phyloP scores from a whole-genome alignment of 2,113 vertebrate genomes.

The Lates calcarifer region DNA sequence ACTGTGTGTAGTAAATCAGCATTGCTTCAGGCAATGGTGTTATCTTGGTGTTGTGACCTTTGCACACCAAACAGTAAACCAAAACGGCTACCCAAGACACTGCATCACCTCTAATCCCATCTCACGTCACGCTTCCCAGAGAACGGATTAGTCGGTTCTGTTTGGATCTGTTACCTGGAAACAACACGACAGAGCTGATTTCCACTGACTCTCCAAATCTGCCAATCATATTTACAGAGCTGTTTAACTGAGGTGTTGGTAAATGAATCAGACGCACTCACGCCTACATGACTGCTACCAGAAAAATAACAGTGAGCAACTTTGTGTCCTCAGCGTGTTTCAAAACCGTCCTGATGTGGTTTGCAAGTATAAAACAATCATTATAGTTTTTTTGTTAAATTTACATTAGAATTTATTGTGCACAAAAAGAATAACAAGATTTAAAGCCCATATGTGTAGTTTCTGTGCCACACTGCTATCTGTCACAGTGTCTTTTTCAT shows the following conservation, averaged over 20 bases:
- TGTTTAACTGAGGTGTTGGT: not conserved
- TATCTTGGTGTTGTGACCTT: conserved; percentile 23
- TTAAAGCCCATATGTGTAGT: not conserved
- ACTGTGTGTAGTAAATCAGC: not conserved
- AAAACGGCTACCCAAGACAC: not conserved
- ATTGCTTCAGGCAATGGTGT: not conserved
- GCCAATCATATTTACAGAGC: no score
- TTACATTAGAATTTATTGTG: not conserved
- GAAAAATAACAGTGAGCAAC: no score
- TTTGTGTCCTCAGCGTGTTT: not conserved
- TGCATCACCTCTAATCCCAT: conserved; percentile 9
- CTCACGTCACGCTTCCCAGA: conserved; percentile 28
- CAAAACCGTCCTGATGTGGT: not conserved
- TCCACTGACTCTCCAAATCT: not conserved
- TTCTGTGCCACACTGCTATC: no score
- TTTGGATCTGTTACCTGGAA: conserved; percentile 45
- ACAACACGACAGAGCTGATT: not conserved
- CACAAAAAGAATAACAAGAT: not conserved
- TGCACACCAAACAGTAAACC: conserved; percentile 7
- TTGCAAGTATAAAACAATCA: not conserved
- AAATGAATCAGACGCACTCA: not conserved
- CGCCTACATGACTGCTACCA: not conserved
- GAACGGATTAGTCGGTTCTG: conserved; percentile 14
- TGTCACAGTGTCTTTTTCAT: not conserved
- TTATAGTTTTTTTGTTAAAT: no score